phyloP scores from a whole-genome alignment of 1,140 invertebrate species.

The Atta cephalotes region DNA sequence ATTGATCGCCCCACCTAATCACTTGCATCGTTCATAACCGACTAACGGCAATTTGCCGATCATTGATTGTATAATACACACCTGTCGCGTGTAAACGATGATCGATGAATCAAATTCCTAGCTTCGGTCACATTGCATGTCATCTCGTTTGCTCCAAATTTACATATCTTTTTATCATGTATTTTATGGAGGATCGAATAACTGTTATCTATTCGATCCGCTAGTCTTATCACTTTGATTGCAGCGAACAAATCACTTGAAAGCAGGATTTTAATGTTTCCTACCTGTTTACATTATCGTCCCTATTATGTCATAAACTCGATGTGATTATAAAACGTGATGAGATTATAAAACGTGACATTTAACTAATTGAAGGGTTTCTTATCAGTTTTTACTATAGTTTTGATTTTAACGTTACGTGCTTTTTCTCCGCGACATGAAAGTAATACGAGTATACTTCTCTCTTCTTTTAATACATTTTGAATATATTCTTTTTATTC shows the following conservation, averaged over 20 bases:
- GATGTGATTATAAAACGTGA: background rate
- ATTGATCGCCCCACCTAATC: conserved; percentile 35
- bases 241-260: background rate
- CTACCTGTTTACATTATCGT: conserved; percentile 28
- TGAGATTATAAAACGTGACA: conserved; percentile 17
- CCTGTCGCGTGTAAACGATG: conserved; percentile 27
- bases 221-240: conserved; percentile 13
- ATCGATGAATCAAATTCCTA: conserved; percentile 39
- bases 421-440: background rate
- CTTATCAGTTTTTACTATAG: background rate
- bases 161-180: conserved; percentile 29
- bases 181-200: conserved; percentile 30
- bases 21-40: conserved; percentile 4
- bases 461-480: conserved; percentile 5
- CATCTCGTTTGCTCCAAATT: conserved; percentile 32
- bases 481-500: conserved; percentile 16
- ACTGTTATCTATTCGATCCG: conserved; percentile 33
- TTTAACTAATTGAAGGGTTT: conserved; percentile 23
- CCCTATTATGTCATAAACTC: background rate
- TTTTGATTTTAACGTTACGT: background rate
- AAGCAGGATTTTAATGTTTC: background rate
- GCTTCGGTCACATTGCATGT: conserved; percentile 2
- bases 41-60: conserved; percentile 48
- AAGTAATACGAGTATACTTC: background rate
- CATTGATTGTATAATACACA: conserved; percentile 21